Percentiles rank a stretch among this genome's conserved stretches.
phyloP scores from a whole-genome alignment of 2,797 vertebrate genomes.

The Phoxinus dragarum region DNA sequence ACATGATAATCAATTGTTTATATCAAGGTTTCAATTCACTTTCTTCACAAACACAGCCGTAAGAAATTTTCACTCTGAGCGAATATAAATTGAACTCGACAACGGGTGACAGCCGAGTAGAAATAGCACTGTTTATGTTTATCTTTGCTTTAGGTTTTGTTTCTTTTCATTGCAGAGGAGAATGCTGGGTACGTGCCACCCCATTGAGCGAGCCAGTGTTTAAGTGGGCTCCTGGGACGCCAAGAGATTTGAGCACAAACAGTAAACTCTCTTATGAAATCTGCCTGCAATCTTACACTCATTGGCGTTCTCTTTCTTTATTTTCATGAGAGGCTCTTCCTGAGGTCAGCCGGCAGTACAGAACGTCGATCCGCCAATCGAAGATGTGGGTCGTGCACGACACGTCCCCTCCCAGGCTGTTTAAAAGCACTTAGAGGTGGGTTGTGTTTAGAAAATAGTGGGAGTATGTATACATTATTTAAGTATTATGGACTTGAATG shows the following conservation, averaged over 20 bases:
- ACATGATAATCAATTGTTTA: conserved; percentile 67
- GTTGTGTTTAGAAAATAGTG: background rate
- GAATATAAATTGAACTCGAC: conserved; percentile 76
- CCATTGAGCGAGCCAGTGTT: conserved; percentile 66
- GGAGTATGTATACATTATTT: background rate
- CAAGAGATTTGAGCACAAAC: conserved; percentile 63
- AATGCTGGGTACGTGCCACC: conserved; percentile 67
- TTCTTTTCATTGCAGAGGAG: conserved; percentile 69
- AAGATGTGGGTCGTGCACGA: background rate
- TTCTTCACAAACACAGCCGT: conserved; percentile 67
- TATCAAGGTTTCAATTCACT: conserved; percentile 72
- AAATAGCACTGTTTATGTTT: conserved; percentile 67
- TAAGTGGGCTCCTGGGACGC: conserved; percentile 71
- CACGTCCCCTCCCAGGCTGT: background rate
- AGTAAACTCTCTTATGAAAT: conserved; percentile 63
- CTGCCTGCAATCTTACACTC: conserved; percentile 65
- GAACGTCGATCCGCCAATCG: background rate
- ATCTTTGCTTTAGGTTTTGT: conserved; percentile 68
- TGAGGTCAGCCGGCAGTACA: conserved; percentile 17
- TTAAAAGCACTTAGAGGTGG: background rate
- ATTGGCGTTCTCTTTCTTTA: conserved; percentile 50
- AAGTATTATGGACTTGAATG: background rate
- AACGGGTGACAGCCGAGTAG: conserved; percentile 73
- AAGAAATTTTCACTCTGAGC: conserved; percentile 61
- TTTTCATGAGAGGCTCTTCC: conserved; percentile 59